Percentiles rank a stretch among this genome's conserved stretches.
phyloP scores from a whole-genome alignment of 2,888 invertebrate species.

The Marasmarcha lunaedactyla region DNA sequence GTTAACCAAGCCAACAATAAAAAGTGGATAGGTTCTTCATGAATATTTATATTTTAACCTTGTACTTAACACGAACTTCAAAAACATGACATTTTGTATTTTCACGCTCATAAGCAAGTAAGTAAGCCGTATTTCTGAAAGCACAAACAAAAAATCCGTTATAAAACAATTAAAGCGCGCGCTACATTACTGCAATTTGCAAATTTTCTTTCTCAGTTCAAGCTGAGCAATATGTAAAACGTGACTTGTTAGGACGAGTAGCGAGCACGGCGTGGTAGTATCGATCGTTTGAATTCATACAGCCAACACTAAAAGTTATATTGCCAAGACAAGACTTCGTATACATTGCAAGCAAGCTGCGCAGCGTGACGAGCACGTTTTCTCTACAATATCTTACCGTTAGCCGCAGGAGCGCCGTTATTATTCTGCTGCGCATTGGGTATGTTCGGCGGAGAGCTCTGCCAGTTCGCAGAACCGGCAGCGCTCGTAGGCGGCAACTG shows the following conservation, averaged over 20 bases:
- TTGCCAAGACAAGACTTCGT: no score
- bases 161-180: no score
- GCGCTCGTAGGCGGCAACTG: slow-evolving; percentile 55
- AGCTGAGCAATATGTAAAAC: slow-evolving; percentile 19
- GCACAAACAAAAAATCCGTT: no score
- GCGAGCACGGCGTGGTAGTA: background rate
- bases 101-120: no score
- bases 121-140: no score
- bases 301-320: no score
- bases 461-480: slow-evolving; percentile 53
- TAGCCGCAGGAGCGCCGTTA: slow-evolving; percentile 55
- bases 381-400: slow-evolving; percentile 28
- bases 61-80: no score
- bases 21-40: no score
- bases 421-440: slow-evolving; percentile 61
- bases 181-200: slow-evolving; percentile 15
- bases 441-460: slow-evolving; percentile 54
- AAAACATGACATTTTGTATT: no score
- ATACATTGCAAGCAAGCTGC: background rate
- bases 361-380: background rate
- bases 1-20: no score
- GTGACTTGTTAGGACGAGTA: slow-evolving; percentile 16
- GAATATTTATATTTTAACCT: no score
- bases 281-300: no score
- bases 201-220: background rate